phyloP scores from a whole-genome alignment of 2,113 vertebrate species.

The Tapirus terrestris region DNA sequence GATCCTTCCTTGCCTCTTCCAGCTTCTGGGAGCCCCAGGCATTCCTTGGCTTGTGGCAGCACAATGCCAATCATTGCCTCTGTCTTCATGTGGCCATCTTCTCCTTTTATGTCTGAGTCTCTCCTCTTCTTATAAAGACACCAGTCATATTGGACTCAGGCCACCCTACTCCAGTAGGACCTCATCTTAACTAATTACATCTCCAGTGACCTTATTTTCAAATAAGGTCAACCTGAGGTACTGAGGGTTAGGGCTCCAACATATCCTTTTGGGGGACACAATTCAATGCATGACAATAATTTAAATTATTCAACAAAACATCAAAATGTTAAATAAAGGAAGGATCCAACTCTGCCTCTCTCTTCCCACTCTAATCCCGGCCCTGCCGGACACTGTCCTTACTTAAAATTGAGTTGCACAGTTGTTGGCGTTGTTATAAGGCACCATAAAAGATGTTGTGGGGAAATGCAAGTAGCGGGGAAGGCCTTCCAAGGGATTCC shows the following conservation, averaged over 20 bases:
- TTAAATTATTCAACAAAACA: neutral
- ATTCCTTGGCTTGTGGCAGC: neutral
- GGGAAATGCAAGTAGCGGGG: neutral
- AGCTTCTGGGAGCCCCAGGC: neutral
- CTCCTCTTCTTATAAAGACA: neutral
- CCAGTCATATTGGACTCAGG: neutral
- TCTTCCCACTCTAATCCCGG: neutral
- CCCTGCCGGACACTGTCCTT: neutral
- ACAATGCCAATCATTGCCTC: too few species aligned
- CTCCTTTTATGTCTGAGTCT: neutral
- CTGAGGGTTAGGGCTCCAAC: neutral
- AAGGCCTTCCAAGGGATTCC: neutral
- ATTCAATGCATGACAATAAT: neutral
- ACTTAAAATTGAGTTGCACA: neutral
- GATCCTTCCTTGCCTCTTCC: neutral
- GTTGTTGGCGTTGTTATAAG: neutral
- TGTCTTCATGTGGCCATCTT: neutral
- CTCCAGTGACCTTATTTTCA: neutral
- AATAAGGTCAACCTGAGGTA: neutral
- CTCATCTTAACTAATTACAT: neutral
- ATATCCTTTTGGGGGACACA: neutral
- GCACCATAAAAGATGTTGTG: neutral
- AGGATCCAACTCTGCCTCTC: neutral
- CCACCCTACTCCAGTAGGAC: neutral
- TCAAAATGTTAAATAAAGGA: neutral